These are phyloP conservation scores for Noctilio leporinus DNA, from an alignment of 2,113 vertebrate genomes.

Conservation along the genomic window DNA sequence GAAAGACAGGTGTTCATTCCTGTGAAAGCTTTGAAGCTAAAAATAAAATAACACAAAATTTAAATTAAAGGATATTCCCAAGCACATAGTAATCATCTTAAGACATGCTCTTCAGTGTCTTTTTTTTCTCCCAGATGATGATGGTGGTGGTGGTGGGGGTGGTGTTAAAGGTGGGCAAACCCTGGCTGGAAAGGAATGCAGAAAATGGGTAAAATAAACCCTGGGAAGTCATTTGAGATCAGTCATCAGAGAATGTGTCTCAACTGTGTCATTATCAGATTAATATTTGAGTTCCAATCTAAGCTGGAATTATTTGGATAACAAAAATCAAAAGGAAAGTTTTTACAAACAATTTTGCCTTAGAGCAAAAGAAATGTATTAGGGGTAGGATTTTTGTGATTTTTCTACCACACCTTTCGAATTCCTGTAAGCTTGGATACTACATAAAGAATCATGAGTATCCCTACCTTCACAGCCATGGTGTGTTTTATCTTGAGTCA, in stretches of 20 bases:
- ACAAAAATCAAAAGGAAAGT: conserved; percentile 83
- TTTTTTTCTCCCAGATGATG: conserved; percentile 47
- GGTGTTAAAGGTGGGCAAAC: conserved; percentile 71
- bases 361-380: conserved; percentile 74
- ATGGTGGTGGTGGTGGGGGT: background rate
- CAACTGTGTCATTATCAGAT: conserved; percentile 86
- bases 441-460: background rate
- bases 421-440: conserved; percentile 61
- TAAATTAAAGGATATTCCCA: conserved; percentile 85
- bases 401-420: conserved; percentile 71
- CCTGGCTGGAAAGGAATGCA: conserved; percentile 80
- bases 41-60: conserved; percentile 83
- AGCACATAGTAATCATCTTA: conserved; percentile 84
- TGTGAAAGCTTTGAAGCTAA: conserved; percentile 83
- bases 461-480: background rate
- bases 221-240: conserved; percentile 80
- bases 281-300: conserved; percentile 83
- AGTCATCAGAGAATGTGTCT: conserved; percentile 78
- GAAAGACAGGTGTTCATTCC: conserved; percentile 86
- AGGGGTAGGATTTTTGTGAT: conserved; percentile 61
- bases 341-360: conserved; percentile 82
- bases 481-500: conserved; percentile 43
- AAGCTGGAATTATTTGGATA: conserved; percentile 85
- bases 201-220: conserved; percentile 80
- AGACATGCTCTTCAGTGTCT: conserved; percentile 74